Percentiles rank a stretch among this genome's conserved stretches.
phyloP scores from a whole-genome alignment of 2,888 invertebrate species.

The Philereme transversata region DNA sequence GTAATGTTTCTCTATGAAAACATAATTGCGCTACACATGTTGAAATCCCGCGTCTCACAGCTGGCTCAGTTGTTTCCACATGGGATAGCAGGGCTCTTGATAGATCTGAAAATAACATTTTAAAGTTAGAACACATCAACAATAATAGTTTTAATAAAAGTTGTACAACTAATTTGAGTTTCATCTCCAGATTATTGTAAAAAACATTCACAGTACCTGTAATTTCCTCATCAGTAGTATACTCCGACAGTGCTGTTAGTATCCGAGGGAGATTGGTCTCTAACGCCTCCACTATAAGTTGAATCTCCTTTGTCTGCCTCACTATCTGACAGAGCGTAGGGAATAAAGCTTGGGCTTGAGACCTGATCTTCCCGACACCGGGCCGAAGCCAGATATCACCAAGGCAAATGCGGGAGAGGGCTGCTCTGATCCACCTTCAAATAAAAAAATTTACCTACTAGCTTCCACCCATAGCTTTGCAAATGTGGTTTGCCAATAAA shows the following conservation, averaged over 20 bases:
- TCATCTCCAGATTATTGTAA: neutral
- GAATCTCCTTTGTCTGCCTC: slow-evolving; percentile 61
- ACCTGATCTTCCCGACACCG: slow-evolving; percentile 74
- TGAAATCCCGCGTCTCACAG: slow-evolving; percentile 92
- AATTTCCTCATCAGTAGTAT: slow-evolving; percentile 79
- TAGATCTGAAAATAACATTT: slow-evolving; percentile 68
- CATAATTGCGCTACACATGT: slow-evolving; percentile 92
- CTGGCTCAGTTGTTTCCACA: slow-evolving; percentile 86
- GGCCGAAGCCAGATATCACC: slow-evolving; percentile 77
- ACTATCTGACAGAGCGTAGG: slow-evolving; percentile 75
- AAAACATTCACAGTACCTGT: slow-evolving; percentile 52
- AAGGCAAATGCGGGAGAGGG: slow-evolving; percentile 71
- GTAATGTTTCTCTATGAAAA: slow-evolving; percentile 85
- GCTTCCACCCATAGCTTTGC: too few relatives aligned
- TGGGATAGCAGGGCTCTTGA: slow-evolving; percentile 87
- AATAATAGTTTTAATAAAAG: too few relatives aligned
- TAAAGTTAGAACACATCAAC: too few relatives aligned
- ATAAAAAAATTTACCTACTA: too few relatives aligned
- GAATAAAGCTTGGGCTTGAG: slow-evolving; percentile 74
- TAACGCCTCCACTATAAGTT: slow-evolving; percentile 70
- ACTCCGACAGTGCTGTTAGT: slow-evolving; percentile 70
- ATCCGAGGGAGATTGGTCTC: slow-evolving; percentile 73
- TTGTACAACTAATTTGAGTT: too few relatives aligned
- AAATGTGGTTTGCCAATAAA: too few relatives aligned
- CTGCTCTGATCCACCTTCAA: slow-evolving; percentile 77